A percentile compares a stretch with the other conserved stretches of the same genome.
Conservation (phyloP, 2,113 vertebrate genomes). For the Pipa parva region DNA sequence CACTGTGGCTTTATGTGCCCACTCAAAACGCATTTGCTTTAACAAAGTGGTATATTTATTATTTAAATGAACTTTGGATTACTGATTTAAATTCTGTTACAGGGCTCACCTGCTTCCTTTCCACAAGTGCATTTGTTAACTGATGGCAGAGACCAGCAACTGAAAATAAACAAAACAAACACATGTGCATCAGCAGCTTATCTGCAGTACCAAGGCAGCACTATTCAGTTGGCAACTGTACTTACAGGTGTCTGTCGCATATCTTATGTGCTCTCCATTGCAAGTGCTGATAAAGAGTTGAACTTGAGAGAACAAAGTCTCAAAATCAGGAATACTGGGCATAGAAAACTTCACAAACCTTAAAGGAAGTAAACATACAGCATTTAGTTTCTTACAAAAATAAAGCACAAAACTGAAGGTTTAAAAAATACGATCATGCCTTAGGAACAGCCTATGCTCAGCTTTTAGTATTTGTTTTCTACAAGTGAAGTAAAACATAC, state of each 20-base stretch:
- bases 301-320: slow-evolving; percentile 96
- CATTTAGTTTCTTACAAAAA: neutral
- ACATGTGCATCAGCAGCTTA: slow-evolving; percentile 2
- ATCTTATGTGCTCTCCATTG: slow-evolving; percentile 97
- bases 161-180: slow-evolving; percentile 54
- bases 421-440: too few species aligned
- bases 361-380: slow-evolving; percentile 39
- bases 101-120: slow-evolving; percentile 89
- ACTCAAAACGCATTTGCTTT: too few species aligned
- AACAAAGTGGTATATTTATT: too few species aligned
- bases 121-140: slow-evolving; percentile 96
- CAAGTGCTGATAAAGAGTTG: slow-evolving; percentile 98
- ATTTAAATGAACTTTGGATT: too few species aligned
- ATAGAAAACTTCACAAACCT: slow-evolving; percentile 99
- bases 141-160: slow-evolving; percentile 98
- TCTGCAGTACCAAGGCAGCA: slow-evolving; percentile 10
- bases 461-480: neutral
- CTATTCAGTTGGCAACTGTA: slow-evolving; percentile 18
- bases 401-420: too few species aligned
- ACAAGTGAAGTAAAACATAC: neutral
- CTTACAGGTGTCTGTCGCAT: slow-evolving; percentile 98
- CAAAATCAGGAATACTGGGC: slow-evolving; percentile 98
- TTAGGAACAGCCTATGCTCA: neutral
- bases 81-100: too few species aligned
- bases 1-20: too few species aligned